These are phyloP conservation scores for Crypturellus tataupa DNA, from an alignment of 2,797 vertebrate genomes.

Conservation along the genomic window DNA sequence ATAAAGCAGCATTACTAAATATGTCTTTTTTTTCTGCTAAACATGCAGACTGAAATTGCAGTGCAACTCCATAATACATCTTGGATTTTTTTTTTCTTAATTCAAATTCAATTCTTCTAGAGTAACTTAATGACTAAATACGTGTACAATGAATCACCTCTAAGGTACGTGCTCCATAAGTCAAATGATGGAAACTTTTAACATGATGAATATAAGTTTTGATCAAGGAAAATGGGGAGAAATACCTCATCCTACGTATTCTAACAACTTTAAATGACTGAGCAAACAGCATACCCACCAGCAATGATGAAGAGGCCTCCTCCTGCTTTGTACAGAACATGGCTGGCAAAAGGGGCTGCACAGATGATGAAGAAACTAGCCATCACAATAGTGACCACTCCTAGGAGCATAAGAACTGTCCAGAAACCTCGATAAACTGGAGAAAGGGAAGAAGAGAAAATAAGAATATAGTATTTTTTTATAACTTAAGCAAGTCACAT, in stretches of 20 bases:
- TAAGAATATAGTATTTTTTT: background rate
- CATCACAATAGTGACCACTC: slow-evolving; percentile 85
- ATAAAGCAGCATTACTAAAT: background rate
- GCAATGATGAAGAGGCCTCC: slow-evolving; percentile 90
- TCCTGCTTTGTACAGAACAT: slow-evolving; percentile 92
- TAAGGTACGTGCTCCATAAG: background rate
- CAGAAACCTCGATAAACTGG: slow-evolving; percentile 97
- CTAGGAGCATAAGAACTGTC: slow-evolving; percentile 94
- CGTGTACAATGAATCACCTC: background rate
- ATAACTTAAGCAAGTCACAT: background rate
- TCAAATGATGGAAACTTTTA: background rate
- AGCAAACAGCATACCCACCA: slow-evolving; percentile 82
- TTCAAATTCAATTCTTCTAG: background rate
- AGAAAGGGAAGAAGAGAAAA: slow-evolving; percentile 18
- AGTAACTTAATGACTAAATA: slow-evolving; percentile 4
- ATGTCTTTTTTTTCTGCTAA: background rate
- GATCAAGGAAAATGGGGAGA: background rate
- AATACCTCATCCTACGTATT: background rate
- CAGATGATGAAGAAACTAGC: slow-evolving; percentile 96
- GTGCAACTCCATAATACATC: background rate
- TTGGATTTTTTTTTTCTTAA: background rate
- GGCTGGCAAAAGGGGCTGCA: slow-evolving; percentile 93
- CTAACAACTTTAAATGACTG: background rate
- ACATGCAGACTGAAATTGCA: slow-evolving; percentile 4
- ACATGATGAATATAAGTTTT: background rate